Conservation (phyloP, 2,113 vertebrate genomes). For the Notothenia rossii region DNA sequence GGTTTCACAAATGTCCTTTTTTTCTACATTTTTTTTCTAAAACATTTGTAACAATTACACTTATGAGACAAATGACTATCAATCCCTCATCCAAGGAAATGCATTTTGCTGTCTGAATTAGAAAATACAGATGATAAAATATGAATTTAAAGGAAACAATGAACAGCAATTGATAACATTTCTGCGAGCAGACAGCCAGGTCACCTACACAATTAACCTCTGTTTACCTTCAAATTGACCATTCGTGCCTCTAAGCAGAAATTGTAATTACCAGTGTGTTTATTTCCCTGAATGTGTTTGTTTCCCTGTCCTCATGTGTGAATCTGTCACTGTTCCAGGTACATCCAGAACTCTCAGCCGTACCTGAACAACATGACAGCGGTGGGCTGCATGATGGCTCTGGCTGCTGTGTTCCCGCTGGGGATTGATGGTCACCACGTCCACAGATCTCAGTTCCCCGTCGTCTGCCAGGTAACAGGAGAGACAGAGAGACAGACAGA, state of each 20-base stretch:
- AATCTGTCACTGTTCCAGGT: conserved; percentile 78
- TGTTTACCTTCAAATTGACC: background rate
- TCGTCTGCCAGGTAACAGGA: conserved; percentile 92
- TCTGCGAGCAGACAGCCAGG: conserved; percentile 5
- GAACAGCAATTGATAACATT: conserved; percentile 5
- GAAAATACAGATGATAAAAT: background rate
- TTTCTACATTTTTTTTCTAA: background rate
- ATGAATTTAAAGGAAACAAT: conserved; percentile 12
- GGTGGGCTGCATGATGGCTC: conserved; percentile 92
- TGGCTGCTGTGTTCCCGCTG: conserved; percentile 93
- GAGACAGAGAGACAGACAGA: background rate
- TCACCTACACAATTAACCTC: background rate
- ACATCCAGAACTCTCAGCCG: conserved; percentile 97
- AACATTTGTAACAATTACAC: background rate
- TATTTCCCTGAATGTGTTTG: conserved; percentile 1
- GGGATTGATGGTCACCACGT: conserved; percentile 94
- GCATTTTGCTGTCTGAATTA: background rate
- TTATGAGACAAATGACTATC: conserved; percentile 45
- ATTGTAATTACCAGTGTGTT: background rate
- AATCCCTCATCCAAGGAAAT: conserved; percentile 36
- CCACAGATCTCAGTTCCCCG: conserved; percentile 87
- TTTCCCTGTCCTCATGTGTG: background rate
- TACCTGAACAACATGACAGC: conserved; percentile 97
- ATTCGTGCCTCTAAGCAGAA: background rate
- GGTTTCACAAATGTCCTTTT: background rate